Evolutionary conservation across 2,113 vertebrate species (phyloP).

Genomic region (Odontesthes bonariensis): DNA sequence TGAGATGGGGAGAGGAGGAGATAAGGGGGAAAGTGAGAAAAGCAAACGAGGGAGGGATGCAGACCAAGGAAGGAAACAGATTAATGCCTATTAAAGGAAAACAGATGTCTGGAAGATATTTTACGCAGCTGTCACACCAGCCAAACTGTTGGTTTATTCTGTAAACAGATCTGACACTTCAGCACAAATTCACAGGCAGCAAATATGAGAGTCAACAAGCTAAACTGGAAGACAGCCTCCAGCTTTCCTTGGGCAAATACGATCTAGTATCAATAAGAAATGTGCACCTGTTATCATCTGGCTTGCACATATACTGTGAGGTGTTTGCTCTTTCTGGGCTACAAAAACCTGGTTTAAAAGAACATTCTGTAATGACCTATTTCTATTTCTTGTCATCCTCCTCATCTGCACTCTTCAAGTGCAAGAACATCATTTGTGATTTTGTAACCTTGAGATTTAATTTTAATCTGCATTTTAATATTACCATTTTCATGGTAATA

Average conservation of each 20-base stretch:
- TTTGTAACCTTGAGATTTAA: slow-evolving; percentile 11
- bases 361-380: slow-evolving; percentile 35
- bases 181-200: background rate
- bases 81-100: slow-evolving; percentile 71
- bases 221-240: background rate
- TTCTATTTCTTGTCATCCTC: slow-evolving; percentile 34
- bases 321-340: slow-evolving; percentile 21
- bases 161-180: slow-evolving; percentile 12
- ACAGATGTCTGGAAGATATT: slow-evolving; percentile 33
- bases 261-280: background rate
- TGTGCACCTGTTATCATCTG: slow-evolving; percentile 2
- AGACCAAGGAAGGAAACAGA: slow-evolving; percentile 32
- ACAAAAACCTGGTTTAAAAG: slow-evolving; percentile 40
- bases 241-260: background rate
- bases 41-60: slow-evolving; percentile 39
- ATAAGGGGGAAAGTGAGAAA: slow-evolving; percentile 4
- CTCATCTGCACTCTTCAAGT: slow-evolving; percentile 16
- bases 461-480: slow-evolving; percentile 23
- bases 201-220: slow-evolving; percentile 21
- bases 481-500: background rate
- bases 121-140: slow-evolving; percentile 39
- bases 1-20: slow-evolving; percentile 11
- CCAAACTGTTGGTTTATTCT: slow-evolving; percentile 35
- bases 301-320: background rate
- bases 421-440: background rate